Conservation (phyloP, 2,797 vertebrate species). For the Xenops minutus region DNA sequence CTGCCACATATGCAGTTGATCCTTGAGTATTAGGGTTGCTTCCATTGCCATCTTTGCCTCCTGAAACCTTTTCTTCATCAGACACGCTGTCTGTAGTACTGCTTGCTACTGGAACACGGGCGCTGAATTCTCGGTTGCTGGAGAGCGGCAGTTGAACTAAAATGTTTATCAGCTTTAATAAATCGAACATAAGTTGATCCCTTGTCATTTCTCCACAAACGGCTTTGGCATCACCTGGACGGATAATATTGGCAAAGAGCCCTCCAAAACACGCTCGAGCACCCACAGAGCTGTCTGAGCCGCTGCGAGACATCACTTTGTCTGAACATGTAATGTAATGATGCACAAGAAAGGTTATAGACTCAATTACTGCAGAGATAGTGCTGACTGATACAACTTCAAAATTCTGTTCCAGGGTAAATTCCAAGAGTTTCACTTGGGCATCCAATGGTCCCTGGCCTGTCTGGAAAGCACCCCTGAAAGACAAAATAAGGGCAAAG, state of each 20-base stretch:
- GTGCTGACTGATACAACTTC: slow-evolving; percentile 95
- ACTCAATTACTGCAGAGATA: slow-evolving; percentile 96
- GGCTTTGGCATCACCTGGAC: slow-evolving; percentile 94
- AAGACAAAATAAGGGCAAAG: not conserved
- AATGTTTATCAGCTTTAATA: slow-evolving; percentile 94
- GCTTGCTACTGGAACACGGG: slow-evolving; percentile 81
- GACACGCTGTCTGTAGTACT: slow-evolving; percentile 90
- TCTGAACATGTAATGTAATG: slow-evolving; percentile 98
- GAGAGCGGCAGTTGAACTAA: slow-evolving; percentile 95
- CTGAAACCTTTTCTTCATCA: slow-evolving; percentile 97
- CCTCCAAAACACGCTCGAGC: slow-evolving; percentile 98
- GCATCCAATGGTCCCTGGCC: slow-evolving; percentile 96
- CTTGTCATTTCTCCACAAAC: slow-evolving; percentile 96
- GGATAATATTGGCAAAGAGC: slow-evolving; percentile 96
- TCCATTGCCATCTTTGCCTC: slow-evolving; percentile 90
- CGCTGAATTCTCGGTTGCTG: slow-evolving; percentile 92
- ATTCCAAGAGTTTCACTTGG: slow-evolving; percentile 97
- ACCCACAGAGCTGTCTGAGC: slow-evolving; percentile 94
- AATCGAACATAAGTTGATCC: slow-evolving; percentile 98
- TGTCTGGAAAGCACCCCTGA: slow-evolving; percentile 93
- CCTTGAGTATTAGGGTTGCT: slow-evolving; percentile 81
- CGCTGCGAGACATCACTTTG: slow-evolving; percentile 95
- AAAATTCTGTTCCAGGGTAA: slow-evolving; percentile 96
- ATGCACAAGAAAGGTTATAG: slow-evolving; percentile 95
- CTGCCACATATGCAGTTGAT: slow-evolving; percentile 88